A percentile compares a stretch with the other conserved stretches of the same genome.
Conservation (phyloP, 2,113 vertebrate species). For the Pygathrix nemaeus region DNA sequence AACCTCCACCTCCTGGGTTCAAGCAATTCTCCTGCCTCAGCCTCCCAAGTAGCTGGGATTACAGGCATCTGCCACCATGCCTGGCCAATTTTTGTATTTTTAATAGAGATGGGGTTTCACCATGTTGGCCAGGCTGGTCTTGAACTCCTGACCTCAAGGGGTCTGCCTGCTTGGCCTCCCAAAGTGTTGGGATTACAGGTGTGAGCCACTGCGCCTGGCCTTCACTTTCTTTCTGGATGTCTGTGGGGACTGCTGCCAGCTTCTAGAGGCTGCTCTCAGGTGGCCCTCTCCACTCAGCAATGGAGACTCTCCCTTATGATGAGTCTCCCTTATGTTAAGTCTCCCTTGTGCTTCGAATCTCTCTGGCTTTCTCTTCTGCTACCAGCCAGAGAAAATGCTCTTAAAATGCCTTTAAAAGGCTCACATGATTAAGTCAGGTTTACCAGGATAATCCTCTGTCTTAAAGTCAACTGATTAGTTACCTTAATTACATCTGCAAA, state of each 20-base stretch:
- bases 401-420: neutral
- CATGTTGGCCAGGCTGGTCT: too few species aligned
- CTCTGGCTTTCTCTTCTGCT: neutral
- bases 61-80: too few species aligned
- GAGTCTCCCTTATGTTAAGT: neutral
- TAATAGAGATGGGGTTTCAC: too few species aligned
- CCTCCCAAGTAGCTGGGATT: too few species aligned
- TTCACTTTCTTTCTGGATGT: neutral
- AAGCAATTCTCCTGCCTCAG: too few species aligned
- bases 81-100: too few species aligned
- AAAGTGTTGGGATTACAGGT: too few species aligned
- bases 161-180: too few species aligned
- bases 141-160: too few species aligned
- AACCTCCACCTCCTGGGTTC: too few species aligned
- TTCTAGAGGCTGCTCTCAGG: neutral
- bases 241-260: neutral
- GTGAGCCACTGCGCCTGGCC: neutral
- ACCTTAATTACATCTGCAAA: neutral
- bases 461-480: neutral
- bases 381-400: neutral
- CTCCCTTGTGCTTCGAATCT: neutral
- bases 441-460: neutral
- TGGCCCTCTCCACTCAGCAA: neutral
- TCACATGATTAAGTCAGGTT: neutral
- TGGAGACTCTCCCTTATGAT: neutral